These are phyloP conservation scores for Rissa tridactyla DNA, from an alignment of 2,113 vertebrate genomes.

Conservation along the genomic window DNA sequence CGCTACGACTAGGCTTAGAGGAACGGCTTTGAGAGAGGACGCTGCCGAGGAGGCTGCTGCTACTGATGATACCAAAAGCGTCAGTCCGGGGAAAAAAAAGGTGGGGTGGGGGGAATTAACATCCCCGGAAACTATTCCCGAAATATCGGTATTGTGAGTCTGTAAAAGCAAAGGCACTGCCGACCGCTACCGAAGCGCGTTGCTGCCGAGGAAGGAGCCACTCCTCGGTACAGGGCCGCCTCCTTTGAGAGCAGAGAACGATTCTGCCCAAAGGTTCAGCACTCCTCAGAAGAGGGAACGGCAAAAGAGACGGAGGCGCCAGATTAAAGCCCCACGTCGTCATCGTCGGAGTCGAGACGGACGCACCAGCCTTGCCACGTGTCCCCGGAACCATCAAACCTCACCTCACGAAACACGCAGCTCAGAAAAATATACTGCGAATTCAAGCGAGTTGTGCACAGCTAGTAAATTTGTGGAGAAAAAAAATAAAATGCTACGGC, in stretches of 20 bases:
- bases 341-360: fast-evolving
- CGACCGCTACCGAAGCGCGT: fast-evolving
- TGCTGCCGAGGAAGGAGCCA: fast-evolving
- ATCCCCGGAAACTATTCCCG: neutral
- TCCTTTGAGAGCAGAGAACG: neutral
- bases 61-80: neutral
- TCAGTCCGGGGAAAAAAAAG: neutral
- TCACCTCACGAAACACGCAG: neutral
- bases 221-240: neutral
- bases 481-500: neutral
- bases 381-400: neutral
- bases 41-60: neutral
- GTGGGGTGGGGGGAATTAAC: neutral
- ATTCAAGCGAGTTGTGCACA: neutral
- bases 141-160: fast-evolving
- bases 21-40: neutral
- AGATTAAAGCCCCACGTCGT: neutral
- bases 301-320: neutral
- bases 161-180: neutral
- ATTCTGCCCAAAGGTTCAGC: too few species aligned
- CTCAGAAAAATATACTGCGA: conserved; percentile 42
- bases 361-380: fast-evolving
- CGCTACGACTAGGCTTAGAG: neutral
- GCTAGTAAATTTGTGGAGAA: conserved; percentile 16
- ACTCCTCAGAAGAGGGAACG: neutral